These are phyloP conservation scores for Carposina sasakii DNA, from an alignment of 1,140 invertebrate genomes.

Conservation along the genomic window DNA sequence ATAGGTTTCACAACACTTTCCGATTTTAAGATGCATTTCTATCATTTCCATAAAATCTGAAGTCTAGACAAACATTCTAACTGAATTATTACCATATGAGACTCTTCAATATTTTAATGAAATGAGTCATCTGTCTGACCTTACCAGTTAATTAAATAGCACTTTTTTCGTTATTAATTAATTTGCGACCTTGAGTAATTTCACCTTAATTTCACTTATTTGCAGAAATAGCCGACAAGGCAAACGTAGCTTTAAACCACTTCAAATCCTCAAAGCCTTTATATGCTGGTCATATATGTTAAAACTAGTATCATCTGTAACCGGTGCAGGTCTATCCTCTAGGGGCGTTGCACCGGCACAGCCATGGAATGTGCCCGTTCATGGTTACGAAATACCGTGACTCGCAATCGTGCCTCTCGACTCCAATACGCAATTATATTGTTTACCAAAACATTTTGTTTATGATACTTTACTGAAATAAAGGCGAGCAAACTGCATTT, in stretches of 20 bases:
- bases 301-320: constrained; percentile 45
- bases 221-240: too few relatives aligned
- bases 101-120: too few relatives aligned
- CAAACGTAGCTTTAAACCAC: too few relatives aligned
- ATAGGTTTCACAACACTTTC: constrained; percentile 43
- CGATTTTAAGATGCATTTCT: constrained; percentile 17
- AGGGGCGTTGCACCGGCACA: constrained; percentile 40
- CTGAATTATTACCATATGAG: too few relatives aligned
- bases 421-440: constrained; percentile 40
- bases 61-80: too few relatives aligned
- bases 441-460: constrained; percentile 17
- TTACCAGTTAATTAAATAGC: too few relatives aligned
- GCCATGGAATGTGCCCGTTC: constrained; percentile 62
- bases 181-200: too few relatives aligned
- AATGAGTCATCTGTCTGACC: too few relatives aligned
- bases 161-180: too few relatives aligned
- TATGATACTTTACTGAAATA: not conserved
- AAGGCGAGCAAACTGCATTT: constrained; percentile 1
- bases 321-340: constrained; percentile 46
- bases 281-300: not conserved
- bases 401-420: constrained; percentile 45
- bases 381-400: constrained; percentile 63
- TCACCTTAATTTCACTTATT: too few relatives aligned
- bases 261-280: not conserved
- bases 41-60: too few relatives aligned